phyloP scores from a whole-genome alignment of 2,113 vertebrate species.

The Toxostoma redivivum region DNA sequence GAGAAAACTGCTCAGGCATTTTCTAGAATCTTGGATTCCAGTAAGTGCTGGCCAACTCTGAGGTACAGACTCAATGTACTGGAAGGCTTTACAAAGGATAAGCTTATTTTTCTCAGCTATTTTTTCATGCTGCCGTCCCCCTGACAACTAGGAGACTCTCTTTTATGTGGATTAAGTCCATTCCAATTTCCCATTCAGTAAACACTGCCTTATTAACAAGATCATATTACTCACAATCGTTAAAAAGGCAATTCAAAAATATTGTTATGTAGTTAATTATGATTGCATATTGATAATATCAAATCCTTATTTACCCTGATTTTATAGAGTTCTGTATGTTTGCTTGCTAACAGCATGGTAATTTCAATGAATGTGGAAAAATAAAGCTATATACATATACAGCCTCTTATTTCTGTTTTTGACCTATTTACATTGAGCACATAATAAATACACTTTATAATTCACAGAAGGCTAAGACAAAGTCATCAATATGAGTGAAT shows the following conservation, averaged over 20 bases:
- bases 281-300: neutral
- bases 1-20: neutral
- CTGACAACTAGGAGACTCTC: neutral
- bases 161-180: neutral
- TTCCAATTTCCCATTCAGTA: neutral
- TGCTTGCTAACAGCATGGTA: neutral
- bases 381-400: neutral
- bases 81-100: neutral
- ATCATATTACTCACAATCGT: neutral
- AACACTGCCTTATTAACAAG: neutral
- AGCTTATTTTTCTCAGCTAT: neutral
- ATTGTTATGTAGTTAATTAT: neutral
- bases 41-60: neutral
- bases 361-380: neutral
- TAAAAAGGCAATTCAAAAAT: neutral
- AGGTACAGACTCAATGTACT: neutral
- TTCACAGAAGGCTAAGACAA: neutral
- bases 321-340: neutral
- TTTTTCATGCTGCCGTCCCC: neutral
- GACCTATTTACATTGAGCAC: neutral
- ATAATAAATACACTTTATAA: neutral
- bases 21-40: neutral
- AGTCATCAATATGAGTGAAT: neutral
- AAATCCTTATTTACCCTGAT: neutral
- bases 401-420: neutral